Percentiles rank a stretch among this genome's conserved stretches.
phyloP scores from a whole-genome alignment of 2,888 invertebrate genomes.

The Hypolimnas misippus region DNA sequence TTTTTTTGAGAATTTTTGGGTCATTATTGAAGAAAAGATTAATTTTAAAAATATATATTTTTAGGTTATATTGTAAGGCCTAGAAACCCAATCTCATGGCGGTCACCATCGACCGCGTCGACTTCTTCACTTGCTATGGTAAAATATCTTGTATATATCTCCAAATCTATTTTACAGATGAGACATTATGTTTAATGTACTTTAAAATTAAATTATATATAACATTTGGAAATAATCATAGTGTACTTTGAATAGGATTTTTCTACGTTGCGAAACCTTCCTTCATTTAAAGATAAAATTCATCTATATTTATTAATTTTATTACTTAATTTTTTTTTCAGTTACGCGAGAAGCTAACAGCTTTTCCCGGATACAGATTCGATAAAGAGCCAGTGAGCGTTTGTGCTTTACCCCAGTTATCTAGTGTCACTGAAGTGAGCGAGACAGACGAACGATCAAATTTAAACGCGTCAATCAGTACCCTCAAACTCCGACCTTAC shows the following conservation, averaged over 20 bases:
- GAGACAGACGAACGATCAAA: conserved; percentile 57
- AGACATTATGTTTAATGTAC: too few relatives aligned
- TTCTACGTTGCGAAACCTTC: too few relatives aligned
- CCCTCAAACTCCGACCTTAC: conserved; percentile 48
- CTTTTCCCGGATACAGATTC: conserved; percentile 54
- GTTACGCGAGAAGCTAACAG: conserved; percentile 65
- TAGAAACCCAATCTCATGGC: conserved; percentile 42
- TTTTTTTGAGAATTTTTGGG: too few relatives aligned
- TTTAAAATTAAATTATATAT: too few relatives aligned
- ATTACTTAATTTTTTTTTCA: conserved; percentile 42
- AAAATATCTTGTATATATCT: too few relatives aligned
- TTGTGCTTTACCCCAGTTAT: conserved; percentile 57
- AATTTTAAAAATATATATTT: neutral
- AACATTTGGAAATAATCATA: too few relatives aligned
- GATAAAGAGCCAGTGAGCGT: conserved; percentile 57
- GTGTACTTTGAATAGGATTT: too few relatives aligned
- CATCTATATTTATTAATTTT: neutral
- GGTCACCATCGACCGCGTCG: conserved; percentile 62
- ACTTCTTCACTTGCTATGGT: conserved; percentile 66
- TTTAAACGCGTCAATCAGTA: conserved; percentile 41
- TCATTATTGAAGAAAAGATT: too few relatives aligned
- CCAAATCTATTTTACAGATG: too few relatives aligned
- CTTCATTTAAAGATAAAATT: too few relatives aligned
- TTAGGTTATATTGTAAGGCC: conserved; percentile 54
- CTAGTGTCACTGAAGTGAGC: conserved; percentile 61